Percentiles rank a stretch among this genome's conserved stretches.
phyloP scores from a whole-genome alignment of 1,140 invertebrate species.

The Heliothis virescens region DNA sequence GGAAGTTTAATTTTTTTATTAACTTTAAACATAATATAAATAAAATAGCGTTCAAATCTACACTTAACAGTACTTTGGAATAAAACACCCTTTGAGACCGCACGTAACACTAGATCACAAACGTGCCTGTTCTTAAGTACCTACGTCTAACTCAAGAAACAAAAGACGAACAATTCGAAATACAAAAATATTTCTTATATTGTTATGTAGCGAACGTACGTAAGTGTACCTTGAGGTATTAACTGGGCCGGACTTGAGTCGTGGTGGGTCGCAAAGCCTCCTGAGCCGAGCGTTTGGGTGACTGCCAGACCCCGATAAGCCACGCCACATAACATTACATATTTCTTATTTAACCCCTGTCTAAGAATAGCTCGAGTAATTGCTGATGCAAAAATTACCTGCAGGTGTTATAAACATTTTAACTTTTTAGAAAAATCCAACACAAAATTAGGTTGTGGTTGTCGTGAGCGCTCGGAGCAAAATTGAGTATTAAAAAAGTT shows the following conservation, averaged over 20 bases:
- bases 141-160: neutral
- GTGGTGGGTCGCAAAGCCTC: conserved; percentile 67
- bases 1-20: neutral
- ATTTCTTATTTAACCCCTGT: conserved; percentile 56
- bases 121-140: neutral
- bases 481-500: neutral
- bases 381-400: conserved; percentile 23
- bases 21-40: too few relatives aligned
- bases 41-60: too few relatives aligned
- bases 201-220: conserved; percentile 1
- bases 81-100: neutral
- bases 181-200: conserved; percentile 29
- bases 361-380: conserved; percentile 34
- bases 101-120: neutral
- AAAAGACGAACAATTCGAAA: conserved; percentile 14
- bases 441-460: neutral
- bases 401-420: conserved; percentile 5
- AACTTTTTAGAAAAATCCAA: neutral
- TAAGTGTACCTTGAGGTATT: conserved; percentile 55
- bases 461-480: neutral
- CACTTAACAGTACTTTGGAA: too few relatives aligned
- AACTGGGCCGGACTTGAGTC: conserved; percentile 65
- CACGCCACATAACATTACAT: conserved; percentile 54
- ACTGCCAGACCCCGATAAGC: conserved; percentile 71
- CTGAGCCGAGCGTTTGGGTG: conserved; percentile 62